A percentile compares a stretch with the other conserved stretches of the same genome.
Evolutionary conservation across 2,797 vertebrate genomes (phyloP).

Genomic region (Urophycis tenuis): DNA sequence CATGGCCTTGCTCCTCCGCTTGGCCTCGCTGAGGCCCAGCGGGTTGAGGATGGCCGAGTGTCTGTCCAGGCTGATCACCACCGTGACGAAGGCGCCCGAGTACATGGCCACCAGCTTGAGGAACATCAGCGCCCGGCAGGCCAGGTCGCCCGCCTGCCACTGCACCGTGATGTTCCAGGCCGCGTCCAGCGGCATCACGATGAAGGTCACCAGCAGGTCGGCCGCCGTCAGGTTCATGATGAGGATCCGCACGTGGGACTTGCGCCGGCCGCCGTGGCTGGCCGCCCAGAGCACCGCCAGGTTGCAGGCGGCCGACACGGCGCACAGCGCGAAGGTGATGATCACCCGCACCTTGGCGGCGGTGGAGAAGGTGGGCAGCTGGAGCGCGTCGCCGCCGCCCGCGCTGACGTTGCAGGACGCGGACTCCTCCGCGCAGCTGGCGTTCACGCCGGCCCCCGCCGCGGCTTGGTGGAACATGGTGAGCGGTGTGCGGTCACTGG

Average conservation of each 20-base stretch:
- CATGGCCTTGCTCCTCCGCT: slow-evolving; percentile 75
- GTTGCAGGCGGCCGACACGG: slow-evolving; percentile 71
- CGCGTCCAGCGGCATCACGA: slow-evolving; percentile 79
- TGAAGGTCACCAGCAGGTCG: slow-evolving; percentile 76
- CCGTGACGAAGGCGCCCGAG: slow-evolving; percentile 75
- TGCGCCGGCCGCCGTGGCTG: slow-evolving; percentile 65
- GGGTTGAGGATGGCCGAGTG: slow-evolving; percentile 78
- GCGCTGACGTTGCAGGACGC: slow-evolving; percentile 49
- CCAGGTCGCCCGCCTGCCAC: slow-evolving; percentile 73
- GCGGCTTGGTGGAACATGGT: slow-evolving; percentile 61
- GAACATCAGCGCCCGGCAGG: slow-evolving; percentile 77
- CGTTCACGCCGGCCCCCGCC: slow-evolving; percentile 57
- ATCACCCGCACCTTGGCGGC: slow-evolving; percentile 75
- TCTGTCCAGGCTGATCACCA: slow-evolving; percentile 77
- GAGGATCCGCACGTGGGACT: slow-evolving; percentile 74
- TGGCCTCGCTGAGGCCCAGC: slow-evolving; percentile 73
- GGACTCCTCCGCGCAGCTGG: slow-evolving; percentile 50
- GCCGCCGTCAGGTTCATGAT: slow-evolving; percentile 76
- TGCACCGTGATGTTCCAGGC: slow-evolving; percentile 80
- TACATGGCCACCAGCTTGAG: slow-evolving; percentile 78
- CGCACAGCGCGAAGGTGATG: slow-evolving; percentile 73
- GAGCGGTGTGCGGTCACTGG: neutral
- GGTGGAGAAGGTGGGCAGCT: slow-evolving; percentile 75
- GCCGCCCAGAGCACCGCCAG: slow-evolving; percentile 70
- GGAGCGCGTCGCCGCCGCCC: slow-evolving; percentile 51